Percentiles rank a stretch among this genome's conserved stretches.
Conservation (phyloP, 2,113 vertebrate genomes). For the Semicossyphus pulcher region DNA sequence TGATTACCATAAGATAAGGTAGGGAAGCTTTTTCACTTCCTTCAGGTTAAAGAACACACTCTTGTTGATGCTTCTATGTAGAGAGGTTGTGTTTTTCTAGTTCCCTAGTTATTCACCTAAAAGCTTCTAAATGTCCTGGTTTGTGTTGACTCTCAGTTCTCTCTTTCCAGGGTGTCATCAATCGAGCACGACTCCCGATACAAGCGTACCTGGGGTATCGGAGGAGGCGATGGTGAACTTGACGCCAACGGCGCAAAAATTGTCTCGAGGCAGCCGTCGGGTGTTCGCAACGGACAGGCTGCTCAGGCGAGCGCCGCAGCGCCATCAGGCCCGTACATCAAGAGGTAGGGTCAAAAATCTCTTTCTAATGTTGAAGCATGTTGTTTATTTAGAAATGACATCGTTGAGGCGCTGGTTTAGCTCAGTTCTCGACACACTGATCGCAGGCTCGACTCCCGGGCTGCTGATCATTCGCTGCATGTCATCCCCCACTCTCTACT, state of each 20-base stretch:
- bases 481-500: too few species aligned
- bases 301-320: conserved; percentile 63
- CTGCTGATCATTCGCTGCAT: too few species aligned
- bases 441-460: too few species aligned
- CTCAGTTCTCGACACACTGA: too few species aligned
- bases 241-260: conserved; percentile 59
- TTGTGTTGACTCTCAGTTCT: neutral
- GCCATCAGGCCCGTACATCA: conserved; percentile 85
- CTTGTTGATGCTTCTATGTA: neutral
- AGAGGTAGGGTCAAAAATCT: conserved; percentile 75
- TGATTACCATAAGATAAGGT: conserved; percentile 73
- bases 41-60: neutral
- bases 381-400: neutral
- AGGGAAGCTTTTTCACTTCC: conserved; percentile 29
- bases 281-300: conserved; percentile 75
- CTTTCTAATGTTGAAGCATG: too few species aligned
- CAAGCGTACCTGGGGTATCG: conserved; percentile 89
- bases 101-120: too few species aligned
- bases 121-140: neutral
- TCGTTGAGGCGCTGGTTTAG: too few species aligned
- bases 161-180: conserved; percentile 84
- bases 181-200: conserved; percentile 90
- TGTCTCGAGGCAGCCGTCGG: conserved; percentile 88
- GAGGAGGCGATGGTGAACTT: conserved; percentile 65
- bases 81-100: neutral